phyloP scores from a whole-genome alignment of 2,888 invertebrate genomes.

The Zygaena filipendulae region DNA sequence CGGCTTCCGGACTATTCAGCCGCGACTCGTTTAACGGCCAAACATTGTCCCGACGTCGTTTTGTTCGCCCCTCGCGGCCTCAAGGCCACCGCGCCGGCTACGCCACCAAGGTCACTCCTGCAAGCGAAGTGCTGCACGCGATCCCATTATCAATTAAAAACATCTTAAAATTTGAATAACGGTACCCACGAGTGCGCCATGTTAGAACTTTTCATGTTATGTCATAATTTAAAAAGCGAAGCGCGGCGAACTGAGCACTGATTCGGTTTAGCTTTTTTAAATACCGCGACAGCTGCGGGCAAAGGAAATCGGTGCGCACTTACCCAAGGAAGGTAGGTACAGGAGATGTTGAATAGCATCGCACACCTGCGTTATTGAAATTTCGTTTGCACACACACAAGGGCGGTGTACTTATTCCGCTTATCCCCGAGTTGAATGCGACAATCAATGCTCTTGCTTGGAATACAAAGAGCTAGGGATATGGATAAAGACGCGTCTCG shows the following conservation, averaged over 20 bases:
- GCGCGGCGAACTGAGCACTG: too few species aligned
- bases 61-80: slow-evolving; percentile 16
- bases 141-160: too few species aligned
- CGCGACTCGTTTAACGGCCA: slow-evolving; percentile 29
- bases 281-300: slow-evolving; percentile 22
- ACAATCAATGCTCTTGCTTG: slow-evolving; percentile 22
- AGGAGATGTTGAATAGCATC: slow-evolving; percentile 14
- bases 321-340: slow-evolving; percentile 18
- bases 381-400: slow-evolving; percentile 17
- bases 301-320: slow-evolving; percentile 22
- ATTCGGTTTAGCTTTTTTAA: too few species aligned
- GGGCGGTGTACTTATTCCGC: slow-evolving; percentile 19
- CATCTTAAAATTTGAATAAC: not conserved
- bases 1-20: slow-evolving; percentile 27
- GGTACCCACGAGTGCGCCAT: slow-evolving; percentile 1
- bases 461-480: slow-evolving; percentile 21
- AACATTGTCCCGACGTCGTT: slow-evolving; percentile 18
- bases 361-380: slow-evolving; percentile 31
- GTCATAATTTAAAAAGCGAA: too few species aligned
- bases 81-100: slow-evolving; percentile 27
- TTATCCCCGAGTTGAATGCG: slow-evolving; percentile 28
- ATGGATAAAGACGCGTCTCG: slow-evolving; percentile 20
- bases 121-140: not conserved
- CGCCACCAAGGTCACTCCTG: slow-evolving; percentile 5
- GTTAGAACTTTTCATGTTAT: too few species aligned